Evolutionary conservation across 2,888 invertebrate species (phyloP), one percentile per base, ranked within the genome.

Genomic region (Thymelicus sylvestris): DNA sequence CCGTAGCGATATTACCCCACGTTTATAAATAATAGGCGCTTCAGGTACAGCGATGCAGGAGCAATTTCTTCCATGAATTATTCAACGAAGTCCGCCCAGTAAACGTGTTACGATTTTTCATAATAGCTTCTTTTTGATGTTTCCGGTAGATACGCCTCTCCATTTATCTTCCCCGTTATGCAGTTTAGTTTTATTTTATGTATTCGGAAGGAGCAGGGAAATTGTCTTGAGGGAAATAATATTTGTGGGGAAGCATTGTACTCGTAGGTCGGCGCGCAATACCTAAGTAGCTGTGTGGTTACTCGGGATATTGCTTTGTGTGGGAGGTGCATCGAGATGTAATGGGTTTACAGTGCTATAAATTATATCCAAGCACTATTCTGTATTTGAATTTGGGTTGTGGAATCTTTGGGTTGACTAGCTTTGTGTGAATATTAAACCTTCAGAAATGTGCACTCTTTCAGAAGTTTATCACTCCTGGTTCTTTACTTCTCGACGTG

Each of bases 21-120:
- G 85, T 85, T 88, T 88, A 86, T 90, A 90, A 90, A 90, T 90
- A 90, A 89, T 86, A 83, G 85, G 79, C 81, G 80, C 80, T 81
- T 82, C 86, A 86, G 87, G 86, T 88, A 87, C 79, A 73, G 76
- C 76, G 77, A 38, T 65, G 65, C 70, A 80, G 85, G 86, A 88
- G 89, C 90, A 89, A 90, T 91, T 90, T 90, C 85, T 80, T 80
- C 80, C 85, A 91, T 93, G 92, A 92, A 93, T 92, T 90, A 92
- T 92, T 86, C 83, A 93, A 68, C 67, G 72, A 75, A 84, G 92
- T 92, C 92, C 92, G 92, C 89, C 88, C 88, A 75, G 85, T 92
- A 92, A 93, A 88, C 79, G 91, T 84, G 92, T 92, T 92, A 93
- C 91, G 91, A 92, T 92, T 93, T 92, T 92, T 93, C 92, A 92